Conservation (phyloP, 2,888 invertebrate genomes). For the Ctenicera cuprea region DNA sequence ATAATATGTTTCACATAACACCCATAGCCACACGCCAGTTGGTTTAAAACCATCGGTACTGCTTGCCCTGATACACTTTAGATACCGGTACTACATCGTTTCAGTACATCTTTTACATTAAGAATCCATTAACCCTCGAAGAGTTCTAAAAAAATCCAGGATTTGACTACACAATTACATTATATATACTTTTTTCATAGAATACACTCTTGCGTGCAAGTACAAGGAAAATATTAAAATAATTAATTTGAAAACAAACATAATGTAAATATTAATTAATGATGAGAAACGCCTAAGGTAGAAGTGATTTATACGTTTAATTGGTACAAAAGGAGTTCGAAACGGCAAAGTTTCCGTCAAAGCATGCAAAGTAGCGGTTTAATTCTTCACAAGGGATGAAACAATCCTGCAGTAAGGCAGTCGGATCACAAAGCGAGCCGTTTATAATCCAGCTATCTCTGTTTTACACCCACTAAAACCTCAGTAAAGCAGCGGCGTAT, state of each 20-base stretch:
- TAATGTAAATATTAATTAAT: not conserved
- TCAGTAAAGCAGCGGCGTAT: slow-evolving; percentile 48
- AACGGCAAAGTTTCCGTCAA: slow-evolving; percentile 41
- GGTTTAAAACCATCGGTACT: no score
- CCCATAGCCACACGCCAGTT: no score
- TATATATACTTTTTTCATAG: no score
- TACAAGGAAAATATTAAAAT: no score
- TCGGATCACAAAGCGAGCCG: slow-evolving; percentile 54
- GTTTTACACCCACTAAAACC: slow-evolving; percentile 56
- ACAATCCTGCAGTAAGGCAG: slow-evolving; percentile 51
- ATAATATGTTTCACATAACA: no score
- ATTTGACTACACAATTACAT: no score
- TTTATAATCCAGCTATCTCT: slow-evolving; percentile 56
- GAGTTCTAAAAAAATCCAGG: no score
- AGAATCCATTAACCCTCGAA: no score
- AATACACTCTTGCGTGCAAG: no score
- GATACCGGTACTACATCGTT: no score
- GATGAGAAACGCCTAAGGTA: not conserved
- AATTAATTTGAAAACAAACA: not conserved
- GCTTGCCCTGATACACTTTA: no score
- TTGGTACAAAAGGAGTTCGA: slow-evolving; percentile 46
- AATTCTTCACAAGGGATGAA: slow-evolving; percentile 53
- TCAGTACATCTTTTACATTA: no score
- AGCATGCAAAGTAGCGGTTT: slow-evolving; percentile 51
- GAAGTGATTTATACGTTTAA: slow-evolving; percentile 26